A percentile compares a stretch with the other conserved stretches of the same genome.
phyloP scores from a whole-genome alignment of 1,140 invertebrate genomes.

The Zaprionus vittiger region DNA sequence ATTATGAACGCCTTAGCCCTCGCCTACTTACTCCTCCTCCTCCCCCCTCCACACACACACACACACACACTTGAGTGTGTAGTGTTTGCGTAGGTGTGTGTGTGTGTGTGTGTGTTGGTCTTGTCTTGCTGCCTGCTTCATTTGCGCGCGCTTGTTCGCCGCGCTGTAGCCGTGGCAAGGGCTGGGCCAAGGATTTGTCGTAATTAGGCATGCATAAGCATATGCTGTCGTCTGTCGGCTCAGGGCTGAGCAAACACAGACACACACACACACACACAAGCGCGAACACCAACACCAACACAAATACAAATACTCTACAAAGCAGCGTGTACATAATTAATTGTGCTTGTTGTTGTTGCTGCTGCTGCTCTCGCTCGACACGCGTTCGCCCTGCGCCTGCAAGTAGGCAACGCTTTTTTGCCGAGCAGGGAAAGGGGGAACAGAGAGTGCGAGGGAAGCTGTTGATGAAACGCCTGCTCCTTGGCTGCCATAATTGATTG shows the following conservation, averaged over 20 bases:
- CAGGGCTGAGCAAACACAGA: conserved; percentile 71
- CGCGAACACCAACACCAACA: neutral
- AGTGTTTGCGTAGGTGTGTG: conserved; percentile 22
- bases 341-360: conserved; percentile 60
- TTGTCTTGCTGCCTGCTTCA: conserved; percentile 57
- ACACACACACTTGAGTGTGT: neutral
- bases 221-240: conserved; percentile 75
- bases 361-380: conserved; percentile 32
- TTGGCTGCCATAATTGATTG: conserved; percentile 75
- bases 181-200: conserved; percentile 72
- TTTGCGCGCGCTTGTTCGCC: conserved; percentile 70
- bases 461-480: conserved; percentile 49
- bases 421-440: neutral
- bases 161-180: neutral
- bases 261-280: conserved; percentile 24
- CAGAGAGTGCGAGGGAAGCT: conserved; percentile 1
- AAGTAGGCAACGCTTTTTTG: conserved; percentile 65
- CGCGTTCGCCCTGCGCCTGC: conserved; percentile 45
- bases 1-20: conserved; percentile 70
- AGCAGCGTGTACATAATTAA: conserved; percentile 73
- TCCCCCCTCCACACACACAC: neutral
- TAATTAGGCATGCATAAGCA: conserved; percentile 82
- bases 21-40: neutral
- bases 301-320: conserved; percentile 33
- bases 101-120: conserved; percentile 38